Conservation (phyloP, 2,888 invertebrate genomes). For the Rhopalosiphum nymphaeae region DNA sequence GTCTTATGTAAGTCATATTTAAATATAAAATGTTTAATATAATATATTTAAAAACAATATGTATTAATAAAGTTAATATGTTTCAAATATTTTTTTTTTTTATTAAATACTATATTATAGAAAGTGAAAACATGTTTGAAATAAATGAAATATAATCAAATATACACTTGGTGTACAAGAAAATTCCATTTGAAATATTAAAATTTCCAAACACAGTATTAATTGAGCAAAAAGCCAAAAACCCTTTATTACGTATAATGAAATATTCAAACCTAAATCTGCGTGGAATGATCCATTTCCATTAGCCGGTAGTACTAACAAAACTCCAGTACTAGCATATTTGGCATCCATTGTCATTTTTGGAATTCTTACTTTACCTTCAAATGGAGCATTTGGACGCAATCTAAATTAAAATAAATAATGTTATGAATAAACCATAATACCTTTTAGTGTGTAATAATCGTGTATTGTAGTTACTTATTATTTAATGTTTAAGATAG, state of each 20-base stretch:
- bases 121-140: too few relatives aligned
- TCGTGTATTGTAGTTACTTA: too few relatives aligned
- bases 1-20: neutral
- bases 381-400: slow-evolving; percentile 77
- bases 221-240: neutral
- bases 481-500: neutral
- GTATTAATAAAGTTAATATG: neutral
- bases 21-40: neutral
- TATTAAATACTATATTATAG: too few relatives aligned
- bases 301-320: slow-evolving; percentile 80
- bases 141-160: too few relatives aligned
- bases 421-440: neutral
- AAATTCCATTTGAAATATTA: neutral
- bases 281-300: slow-evolving; percentile 80
- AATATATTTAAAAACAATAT: neutral
- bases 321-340: slow-evolving; percentile 79
- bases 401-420: slow-evolving; percentile 70
- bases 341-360: slow-evolving; percentile 77
- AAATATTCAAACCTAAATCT: slow-evolving; percentile 72
- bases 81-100: neutral
- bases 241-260: neutral
- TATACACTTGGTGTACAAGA: too few relatives aligned
- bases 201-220: neutral
- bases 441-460: neutral
- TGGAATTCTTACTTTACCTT: slow-evolving; percentile 77